phyloP scores from a whole-genome alignment of 2,888 invertebrate genomes.

The Nomada flava region DNA sequence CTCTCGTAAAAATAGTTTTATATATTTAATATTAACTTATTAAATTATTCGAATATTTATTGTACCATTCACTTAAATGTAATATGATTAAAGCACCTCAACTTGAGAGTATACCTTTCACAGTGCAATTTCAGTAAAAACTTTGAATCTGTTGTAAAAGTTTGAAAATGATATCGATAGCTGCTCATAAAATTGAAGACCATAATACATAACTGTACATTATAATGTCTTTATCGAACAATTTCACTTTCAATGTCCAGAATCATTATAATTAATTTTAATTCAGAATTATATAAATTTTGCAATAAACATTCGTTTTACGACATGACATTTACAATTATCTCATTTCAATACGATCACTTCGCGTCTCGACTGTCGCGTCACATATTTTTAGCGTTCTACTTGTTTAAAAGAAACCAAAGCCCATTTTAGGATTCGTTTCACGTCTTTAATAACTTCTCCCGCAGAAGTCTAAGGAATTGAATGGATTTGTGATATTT shows the following conservation, averaged over 20 bases:
- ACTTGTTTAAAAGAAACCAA: background rate
- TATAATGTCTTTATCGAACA: background rate
- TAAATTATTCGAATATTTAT: too few relatives aligned
- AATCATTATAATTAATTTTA: background rate
- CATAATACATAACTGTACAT: background rate
- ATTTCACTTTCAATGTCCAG: background rate
- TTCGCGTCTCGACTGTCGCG: background rate
- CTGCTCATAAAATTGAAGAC: background rate
- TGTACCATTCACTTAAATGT: too few relatives aligned
- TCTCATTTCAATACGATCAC: background rate
- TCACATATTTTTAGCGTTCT: background rate
- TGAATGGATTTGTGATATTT: background rate
- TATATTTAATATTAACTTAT: too few relatives aligned
- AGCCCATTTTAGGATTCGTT: background rate
- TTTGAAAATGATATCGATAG: too few relatives aligned
- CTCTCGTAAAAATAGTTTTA: too few relatives aligned
- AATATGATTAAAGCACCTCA: too few relatives aligned
- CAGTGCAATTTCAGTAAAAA: too few relatives aligned
- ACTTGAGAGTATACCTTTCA: too few relatives aligned
- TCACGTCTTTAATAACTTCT: slow-evolving; percentile 5
- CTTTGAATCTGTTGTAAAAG: too few relatives aligned
- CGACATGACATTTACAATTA: background rate
- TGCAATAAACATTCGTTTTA: background rate
- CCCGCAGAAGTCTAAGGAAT: background rate
- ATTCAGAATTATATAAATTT: background rate